phyloP scores from a whole-genome alignment of 2,888 invertebrate species.

The Polydrusus tereticollis region DNA sequence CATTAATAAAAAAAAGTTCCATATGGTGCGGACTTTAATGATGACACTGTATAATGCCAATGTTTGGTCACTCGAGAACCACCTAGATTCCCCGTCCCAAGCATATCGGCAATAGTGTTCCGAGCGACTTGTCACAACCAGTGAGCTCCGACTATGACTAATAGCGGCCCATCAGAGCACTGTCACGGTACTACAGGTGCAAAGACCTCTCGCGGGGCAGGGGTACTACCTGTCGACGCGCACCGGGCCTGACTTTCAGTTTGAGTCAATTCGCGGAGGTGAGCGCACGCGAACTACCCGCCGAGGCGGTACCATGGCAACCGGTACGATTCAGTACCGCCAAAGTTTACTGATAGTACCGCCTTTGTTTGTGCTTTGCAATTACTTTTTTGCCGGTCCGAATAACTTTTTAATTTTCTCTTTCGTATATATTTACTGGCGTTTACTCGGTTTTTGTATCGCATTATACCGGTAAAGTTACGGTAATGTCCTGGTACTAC shows the following conservation, averaged over 20 bases:
- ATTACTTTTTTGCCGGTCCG: slow-evolving; percentile 40
- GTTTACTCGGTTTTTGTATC: slow-evolving; percentile 18
- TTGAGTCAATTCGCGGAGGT: slow-evolving; percentile 58
- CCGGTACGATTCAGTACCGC: slow-evolving; percentile 35
- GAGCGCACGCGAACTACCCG: slow-evolving; percentile 24
- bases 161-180: slow-evolving; percentile 62
- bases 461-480: slow-evolving; percentile 6
- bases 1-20: too few species aligned
- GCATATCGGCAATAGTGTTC: slow-evolving; percentile 51
- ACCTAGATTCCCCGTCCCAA: slow-evolving; percentile 13
- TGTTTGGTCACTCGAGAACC: not conserved
- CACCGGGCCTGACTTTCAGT: slow-evolving; percentile 54
- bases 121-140: slow-evolving; percentile 58
- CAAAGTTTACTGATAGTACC: slow-evolving; percentile 3
- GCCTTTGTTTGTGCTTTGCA: slow-evolving; percentile 42
- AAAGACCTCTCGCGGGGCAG: slow-evolving; percentile 64
- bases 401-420: slow-evolving; percentile 21
- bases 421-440: slow-evolving; percentile 10
- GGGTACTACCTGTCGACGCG: slow-evolving; percentile 64
- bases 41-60: too few species aligned
- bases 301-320: slow-evolving; percentile 19
- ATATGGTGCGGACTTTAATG: too few species aligned
- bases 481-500: not conserved
- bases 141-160: slow-evolving; percentile 61
- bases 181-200: slow-evolving; percentile 65